phyloP scores from a whole-genome alignment of 1,140 invertebrate genomes.

The Himalopsyche phryganea region DNA sequence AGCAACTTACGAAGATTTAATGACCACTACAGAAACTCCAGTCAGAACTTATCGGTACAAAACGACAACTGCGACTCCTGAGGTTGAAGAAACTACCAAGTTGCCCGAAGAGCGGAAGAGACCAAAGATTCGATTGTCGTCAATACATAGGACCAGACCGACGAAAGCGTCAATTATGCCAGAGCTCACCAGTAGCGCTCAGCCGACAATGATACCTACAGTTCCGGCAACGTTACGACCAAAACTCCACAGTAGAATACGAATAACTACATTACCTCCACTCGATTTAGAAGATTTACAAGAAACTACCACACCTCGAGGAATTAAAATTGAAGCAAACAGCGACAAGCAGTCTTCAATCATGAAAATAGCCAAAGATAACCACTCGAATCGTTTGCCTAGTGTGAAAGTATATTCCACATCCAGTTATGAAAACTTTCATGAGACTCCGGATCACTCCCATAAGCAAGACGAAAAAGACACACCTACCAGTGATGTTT shows the following conservation, averaged over 20 bases:
- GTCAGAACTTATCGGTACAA: constrained; percentile 17
- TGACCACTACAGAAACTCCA: constrained; percentile 12
- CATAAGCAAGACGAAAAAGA: constrained; percentile 55
- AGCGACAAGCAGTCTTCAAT: constrained; percentile 46
- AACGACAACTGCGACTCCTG: constrained; percentile 32
- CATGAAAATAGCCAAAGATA: constrained; percentile 48
- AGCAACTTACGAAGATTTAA: neutral
- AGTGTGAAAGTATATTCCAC: constrained; percentile 36
- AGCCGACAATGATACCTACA: constrained; percentile 48
- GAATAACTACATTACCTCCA: constrained; percentile 40
- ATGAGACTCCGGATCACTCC: constrained; percentile 45
- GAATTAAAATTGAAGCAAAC: constrained; percentile 34
- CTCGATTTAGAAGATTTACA: constrained; percentile 40
- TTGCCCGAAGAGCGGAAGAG: constrained; percentile 34
- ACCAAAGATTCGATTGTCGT: constrained; percentile 40
- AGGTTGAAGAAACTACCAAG: constrained; percentile 41
- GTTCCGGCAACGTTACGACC: constrained; percentile 39
- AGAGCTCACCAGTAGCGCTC: constrained; percentile 48
- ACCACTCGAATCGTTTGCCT: constrained; percentile 34
- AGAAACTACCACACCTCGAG: constrained; percentile 39
- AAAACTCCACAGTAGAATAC: constrained; percentile 42
- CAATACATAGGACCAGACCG: constrained; percentile 36
- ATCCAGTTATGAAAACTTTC: constrained; percentile 39
- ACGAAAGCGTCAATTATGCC: constrained; percentile 46
- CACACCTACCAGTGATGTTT: constrained; percentile 50